Evolutionary conservation across 2,113 vertebrate species (phyloP), one percentile per base, ranked within the genome.

Genomic region (Apodemus speciosus): DNA sequence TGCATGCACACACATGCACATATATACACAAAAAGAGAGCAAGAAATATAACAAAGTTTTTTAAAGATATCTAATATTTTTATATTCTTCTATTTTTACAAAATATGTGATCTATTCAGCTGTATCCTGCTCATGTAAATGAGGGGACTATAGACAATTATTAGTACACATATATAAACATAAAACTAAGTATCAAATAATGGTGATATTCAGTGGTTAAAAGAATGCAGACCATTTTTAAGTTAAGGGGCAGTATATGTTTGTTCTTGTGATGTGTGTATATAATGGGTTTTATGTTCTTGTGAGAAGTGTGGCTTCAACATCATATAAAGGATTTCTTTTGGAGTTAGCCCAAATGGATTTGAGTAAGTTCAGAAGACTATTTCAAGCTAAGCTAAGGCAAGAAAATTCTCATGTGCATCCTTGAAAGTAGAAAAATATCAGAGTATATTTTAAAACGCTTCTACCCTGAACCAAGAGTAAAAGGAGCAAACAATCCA

Each of bases 381-480:
- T 49, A 68, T 79, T 86, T 93, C 43, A 77, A 92, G 32, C 43
- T 38, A 85, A 64, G 62, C 32, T 38, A 94, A 68, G 62, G 25
- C 76, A 85, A 95, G 64, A 60, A 6, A 49, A 30, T 85, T 35
- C 87, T 93, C 71, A 64, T 89, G 91, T 88, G 16, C 60, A 89
- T 90, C 62, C 49, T 83, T 93, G 62, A 96, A 93, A 93, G 81
- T 40, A 95, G 49, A 46, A 91, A 94, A 91, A 94, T 46, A 93
- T 71, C 87, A 91, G 75, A 85, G 93, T 95, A 96, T 95, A 97
- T 96, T 76, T 95, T 93, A 97, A 69, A 80, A 85, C 83, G 60
- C 73, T 90, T 93, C 81, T 90, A 60, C 81, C 92, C 90, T 92
- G 71, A 95, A 77, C 72, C 72, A 76, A 88, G 77, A 93, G 73